A percentile compares a stretch with the other conserved stretches of the same genome.
Conservation (phyloP, 2,888 invertebrate genomes). For the Tinea semifulvella region DNA sequence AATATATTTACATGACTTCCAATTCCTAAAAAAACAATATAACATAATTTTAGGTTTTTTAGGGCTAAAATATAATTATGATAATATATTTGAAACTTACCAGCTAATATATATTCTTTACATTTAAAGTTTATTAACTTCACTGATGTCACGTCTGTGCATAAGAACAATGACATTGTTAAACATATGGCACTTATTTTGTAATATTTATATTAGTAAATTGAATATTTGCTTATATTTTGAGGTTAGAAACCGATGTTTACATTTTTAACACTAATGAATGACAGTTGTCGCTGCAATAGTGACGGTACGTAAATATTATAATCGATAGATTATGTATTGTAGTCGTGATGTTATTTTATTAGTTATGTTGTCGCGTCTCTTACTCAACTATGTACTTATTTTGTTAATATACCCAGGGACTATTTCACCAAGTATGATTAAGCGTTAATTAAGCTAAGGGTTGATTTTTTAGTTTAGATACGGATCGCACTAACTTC, state of each 20-base stretch:
- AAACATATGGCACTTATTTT: background rate
- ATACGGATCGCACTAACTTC: too few species aligned
- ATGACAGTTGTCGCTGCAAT: background rate
- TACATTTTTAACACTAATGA: background rate
- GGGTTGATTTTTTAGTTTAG: too few species aligned
- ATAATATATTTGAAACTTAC: conserved; percentile 30
- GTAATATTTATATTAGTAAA: conserved; percentile 1
- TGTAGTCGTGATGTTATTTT: too few species aligned
- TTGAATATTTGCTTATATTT: background rate
- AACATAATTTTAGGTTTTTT: background rate
- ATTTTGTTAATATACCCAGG: too few species aligned
- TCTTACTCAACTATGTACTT: too few species aligned
- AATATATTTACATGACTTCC: conserved; percentile 54
- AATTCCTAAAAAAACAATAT: conserved; percentile 56
- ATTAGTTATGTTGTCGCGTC: too few species aligned
- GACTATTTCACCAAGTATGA: too few species aligned
- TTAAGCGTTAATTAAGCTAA: too few species aligned
- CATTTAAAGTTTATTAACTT: conserved; percentile 30
- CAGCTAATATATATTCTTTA: conserved; percentile 47
- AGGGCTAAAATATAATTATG: background rate
- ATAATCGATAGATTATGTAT: too few species aligned
- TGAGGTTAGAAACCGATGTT: background rate
- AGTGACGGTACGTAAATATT: too few species aligned
- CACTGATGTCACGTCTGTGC: conserved; percentile 62
- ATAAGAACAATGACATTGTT: conserved; percentile 27